Conservation (phyloP, 2,113 vertebrate species). For the Prunella himalayana region DNA sequence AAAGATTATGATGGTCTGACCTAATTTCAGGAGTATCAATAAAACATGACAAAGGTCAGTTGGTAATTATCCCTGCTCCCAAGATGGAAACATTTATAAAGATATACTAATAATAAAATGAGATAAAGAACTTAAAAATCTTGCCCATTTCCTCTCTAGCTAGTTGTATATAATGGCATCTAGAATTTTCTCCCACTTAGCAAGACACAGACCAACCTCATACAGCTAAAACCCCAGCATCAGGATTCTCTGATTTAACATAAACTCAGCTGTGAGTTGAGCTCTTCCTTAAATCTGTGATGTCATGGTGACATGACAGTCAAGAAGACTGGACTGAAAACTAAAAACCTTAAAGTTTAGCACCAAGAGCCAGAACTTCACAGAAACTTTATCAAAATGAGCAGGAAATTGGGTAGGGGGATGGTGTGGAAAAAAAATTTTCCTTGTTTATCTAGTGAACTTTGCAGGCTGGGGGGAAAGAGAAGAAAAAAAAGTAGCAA, state of each 20-base stretch:
- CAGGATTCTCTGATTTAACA: background rate
- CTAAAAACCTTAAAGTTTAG: background rate
- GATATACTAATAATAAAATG: background rate
- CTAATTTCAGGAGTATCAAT: background rate
- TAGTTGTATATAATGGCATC: background rate
- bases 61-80: background rate
- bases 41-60: background rate
- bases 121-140: background rate
- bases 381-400: background rate
- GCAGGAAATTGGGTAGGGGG: background rate
- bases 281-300: background rate
- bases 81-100: background rate
- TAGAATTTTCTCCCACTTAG: background rate
- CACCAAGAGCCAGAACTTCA: background rate
- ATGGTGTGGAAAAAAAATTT: background rate
- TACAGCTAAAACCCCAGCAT: background rate
- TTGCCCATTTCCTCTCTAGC: background rate
- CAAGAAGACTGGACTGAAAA: background rate
- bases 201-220: background rate
- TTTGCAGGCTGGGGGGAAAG: accelerated
- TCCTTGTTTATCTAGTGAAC: background rate
- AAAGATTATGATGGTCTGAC: background rate
- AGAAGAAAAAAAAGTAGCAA: background rate
- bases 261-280: background rate
- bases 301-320: background rate